Evolutionary conservation across 2,113 vertebrate species (phyloP).

Genomic region (Dipodomys stephensi): DNA sequence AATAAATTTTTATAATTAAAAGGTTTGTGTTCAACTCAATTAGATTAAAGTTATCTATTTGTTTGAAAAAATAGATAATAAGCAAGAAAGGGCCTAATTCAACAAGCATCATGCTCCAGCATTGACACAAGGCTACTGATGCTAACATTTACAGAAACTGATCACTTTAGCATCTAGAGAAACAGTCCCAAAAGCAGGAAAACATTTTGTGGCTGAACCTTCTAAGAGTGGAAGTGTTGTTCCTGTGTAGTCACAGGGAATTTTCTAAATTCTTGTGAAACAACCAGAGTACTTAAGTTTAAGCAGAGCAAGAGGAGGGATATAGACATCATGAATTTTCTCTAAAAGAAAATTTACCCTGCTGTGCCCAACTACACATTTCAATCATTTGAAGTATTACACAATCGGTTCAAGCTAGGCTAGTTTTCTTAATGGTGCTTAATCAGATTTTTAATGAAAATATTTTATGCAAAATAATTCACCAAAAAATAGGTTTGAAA

Average conservation of each 20-base stretch:
- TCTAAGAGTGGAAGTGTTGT: background rate
- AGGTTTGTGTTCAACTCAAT: background rate
- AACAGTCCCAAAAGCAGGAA: slow-evolving; percentile 23
- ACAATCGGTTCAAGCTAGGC: slow-evolving; percentile 21
- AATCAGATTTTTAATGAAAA: slow-evolving; percentile 39
- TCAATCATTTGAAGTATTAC: slow-evolving; percentile 58
- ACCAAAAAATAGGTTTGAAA: background rate
- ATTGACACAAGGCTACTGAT: background rate
- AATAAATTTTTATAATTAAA: background rate
- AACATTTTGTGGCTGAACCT: background rate
- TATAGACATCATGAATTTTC: slow-evolving; percentile 47
- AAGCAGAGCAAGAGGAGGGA: slow-evolving; percentile 18
- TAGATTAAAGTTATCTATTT: background rate
- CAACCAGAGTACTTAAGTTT: slow-evolving; percentile 29
- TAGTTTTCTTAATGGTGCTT: slow-evolving; percentile 42
- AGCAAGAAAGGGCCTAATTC: background rate
- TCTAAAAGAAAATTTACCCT: slow-evolving; percentile 50
- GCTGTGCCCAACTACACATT: slow-evolving; percentile 27
- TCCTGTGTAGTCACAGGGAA: background rate
- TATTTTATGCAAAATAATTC: slow-evolving; percentile 34
- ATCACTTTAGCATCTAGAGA: slow-evolving; percentile 33
- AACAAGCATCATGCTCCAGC: background rate
- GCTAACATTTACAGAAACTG: slow-evolving; percentile 47
- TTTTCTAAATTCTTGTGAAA: slow-evolving; percentile 12
- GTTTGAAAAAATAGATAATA: background rate